Evolutionary conservation across 2,113 vertebrate genomes (phyloP), one percentile per base, ranked within the genome.

Genomic region (Phalacrocorax aristotelis): DNA sequence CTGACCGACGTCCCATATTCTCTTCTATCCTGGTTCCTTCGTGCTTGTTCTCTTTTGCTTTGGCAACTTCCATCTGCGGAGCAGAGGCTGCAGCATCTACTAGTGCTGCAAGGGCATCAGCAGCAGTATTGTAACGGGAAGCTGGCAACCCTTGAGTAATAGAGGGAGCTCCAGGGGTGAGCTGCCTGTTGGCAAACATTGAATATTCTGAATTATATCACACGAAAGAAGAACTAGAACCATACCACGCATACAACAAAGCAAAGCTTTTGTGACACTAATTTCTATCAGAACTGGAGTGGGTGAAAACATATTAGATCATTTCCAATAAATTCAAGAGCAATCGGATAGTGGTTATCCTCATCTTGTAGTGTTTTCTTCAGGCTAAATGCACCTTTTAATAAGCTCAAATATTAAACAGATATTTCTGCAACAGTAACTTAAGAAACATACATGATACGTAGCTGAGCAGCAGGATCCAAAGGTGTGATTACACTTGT

Each of bases 401-500:
- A 61, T 48, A 65, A 79, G 22, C 10, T 87, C n/a, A 90, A 72
- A 75, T 57, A 78, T 11, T 42, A 80, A 89, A 52, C 3, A 44
- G 17, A 1, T 64, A 44, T 58, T 40, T 61, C 46, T 70, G 36
- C 26, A 80, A 81, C 32, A 93, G 30, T 54, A 66, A 82, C n/a
- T 52, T 20, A 12, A 42, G 30, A 76, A 64, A 97, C 99, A 95
- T 98, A 99, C 99, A 99, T 99, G 91, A 99, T 98, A 66, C 98
- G 98, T 40, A 98, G 96, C 95, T 98, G 98, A 78, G 98, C 98
- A 36, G 98, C 93, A 62, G 98, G 98, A 90, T 99, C 98, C 97
- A 99, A 96, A 77, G 99, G 98, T 10, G 99, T 99, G 97, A 99
- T 99, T 57, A 99, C 99, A 65, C 99, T 99, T 91, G 99, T 99